Percentiles rank a stretch among this genome's conserved stretches.
phyloP scores from a whole-genome alignment of 2,797 vertebrate species.

The Pantherophis vulpinus region DNA sequence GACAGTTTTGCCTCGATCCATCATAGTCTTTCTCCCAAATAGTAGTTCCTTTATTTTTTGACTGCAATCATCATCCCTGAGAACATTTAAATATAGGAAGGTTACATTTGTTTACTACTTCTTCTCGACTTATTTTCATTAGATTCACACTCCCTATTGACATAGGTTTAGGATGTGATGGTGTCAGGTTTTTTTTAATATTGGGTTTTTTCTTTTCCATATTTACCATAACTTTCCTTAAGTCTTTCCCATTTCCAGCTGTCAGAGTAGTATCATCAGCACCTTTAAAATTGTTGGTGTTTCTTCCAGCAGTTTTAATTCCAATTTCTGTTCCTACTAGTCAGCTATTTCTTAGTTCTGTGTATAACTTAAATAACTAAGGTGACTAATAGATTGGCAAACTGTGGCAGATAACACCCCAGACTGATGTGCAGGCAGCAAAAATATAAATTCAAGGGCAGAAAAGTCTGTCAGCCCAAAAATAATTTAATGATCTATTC shows the following conservation, averaged over 20 bases:
- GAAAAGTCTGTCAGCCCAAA: background rate
- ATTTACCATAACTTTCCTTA: background rate
- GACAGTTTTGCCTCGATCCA: background rate
- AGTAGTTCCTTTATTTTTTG: background rate
- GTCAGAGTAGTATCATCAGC: background rate
- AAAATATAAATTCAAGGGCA: background rate
- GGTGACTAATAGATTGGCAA: background rate
- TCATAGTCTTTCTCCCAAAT: background rate
- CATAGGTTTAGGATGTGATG: background rate
- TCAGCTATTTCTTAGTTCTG: background rate
- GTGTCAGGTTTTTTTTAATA: background rate
- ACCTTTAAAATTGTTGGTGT: background rate
- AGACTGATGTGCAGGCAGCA: background rate
- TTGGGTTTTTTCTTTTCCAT: background rate
- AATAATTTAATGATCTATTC: background rate
- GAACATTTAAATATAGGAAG: background rate
- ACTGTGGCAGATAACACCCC: background rate
- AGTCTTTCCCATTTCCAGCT: background rate
- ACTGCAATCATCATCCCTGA: background rate
- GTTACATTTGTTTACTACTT: background rate
- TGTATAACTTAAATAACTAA: background rate
- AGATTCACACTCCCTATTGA: background rate
- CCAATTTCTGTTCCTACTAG: background rate
- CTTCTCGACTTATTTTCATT: background rate
- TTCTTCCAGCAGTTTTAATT: background rate